Evolutionary conservation across 2,797 vertebrate species (phyloP).

Genomic region (Tarsius wallacei): DNA sequence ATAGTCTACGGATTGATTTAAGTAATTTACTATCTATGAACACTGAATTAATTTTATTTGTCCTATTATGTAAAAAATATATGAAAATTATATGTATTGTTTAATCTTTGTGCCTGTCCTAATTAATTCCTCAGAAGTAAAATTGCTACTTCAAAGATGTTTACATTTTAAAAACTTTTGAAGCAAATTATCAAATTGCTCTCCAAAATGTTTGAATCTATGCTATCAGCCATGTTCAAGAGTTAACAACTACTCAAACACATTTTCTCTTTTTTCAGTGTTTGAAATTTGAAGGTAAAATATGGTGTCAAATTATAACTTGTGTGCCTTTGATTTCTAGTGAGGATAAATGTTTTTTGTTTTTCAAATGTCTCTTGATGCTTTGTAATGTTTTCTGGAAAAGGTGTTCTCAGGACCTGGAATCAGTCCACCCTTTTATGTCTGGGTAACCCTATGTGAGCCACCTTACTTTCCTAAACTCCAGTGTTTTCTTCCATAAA

Average conservation of each 20-base stretch:
- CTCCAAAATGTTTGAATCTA: neutral
- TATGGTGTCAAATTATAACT: neutral
- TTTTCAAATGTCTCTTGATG: neutral
- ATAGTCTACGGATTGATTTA: neutral
- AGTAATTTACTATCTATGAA: slow-evolving; percentile 14
- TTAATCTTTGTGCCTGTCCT: neutral
- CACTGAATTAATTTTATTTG: slow-evolving; percentile 16
- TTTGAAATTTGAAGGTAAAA: slow-evolving; percentile 27
- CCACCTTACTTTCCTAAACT: neutral
- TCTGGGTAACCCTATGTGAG: neutral
- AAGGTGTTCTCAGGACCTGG: neutral
- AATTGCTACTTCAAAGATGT: neutral
- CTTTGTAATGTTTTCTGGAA: neutral
- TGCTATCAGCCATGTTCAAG: neutral
- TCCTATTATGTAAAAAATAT: neutral
- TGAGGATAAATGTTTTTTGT: neutral
- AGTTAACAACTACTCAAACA: neutral
- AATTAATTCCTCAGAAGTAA: slow-evolving; percentile 58
- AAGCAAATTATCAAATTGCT: neutral
- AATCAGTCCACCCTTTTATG: neutral
- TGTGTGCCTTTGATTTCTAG: neutral
- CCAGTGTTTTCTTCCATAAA: neutral
- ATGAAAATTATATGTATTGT: neutral
- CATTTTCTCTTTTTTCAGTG: neutral
- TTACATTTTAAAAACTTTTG: slow-evolving; percentile 30